phyloP scores from a whole-genome alignment of 2,888 invertebrate genomes.

The Mythimna impura region DNA sequence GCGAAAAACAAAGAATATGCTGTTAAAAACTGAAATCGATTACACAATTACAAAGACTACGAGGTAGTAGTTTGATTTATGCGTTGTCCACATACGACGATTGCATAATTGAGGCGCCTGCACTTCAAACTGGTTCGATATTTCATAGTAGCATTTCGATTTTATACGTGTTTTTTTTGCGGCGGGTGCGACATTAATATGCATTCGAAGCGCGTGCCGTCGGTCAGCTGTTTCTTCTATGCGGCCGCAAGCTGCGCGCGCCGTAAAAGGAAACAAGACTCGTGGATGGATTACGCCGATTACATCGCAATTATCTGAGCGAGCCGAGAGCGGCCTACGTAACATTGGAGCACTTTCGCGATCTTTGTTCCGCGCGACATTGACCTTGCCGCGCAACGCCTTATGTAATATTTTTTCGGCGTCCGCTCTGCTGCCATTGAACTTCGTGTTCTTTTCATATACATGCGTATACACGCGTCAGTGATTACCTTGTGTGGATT shows the following conservation, averaged over 20 bases:
- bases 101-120: slow-evolving; percentile 84
- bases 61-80: slow-evolving; percentile 74
- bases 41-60: slow-evolving; percentile 69
- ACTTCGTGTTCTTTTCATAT: slow-evolving; percentile 73
- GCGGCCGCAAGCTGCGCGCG: slow-evolving; percentile 86
- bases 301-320: slow-evolving; percentile 88
- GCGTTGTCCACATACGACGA: slow-evolving; percentile 72
- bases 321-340: slow-evolving; percentile 77
- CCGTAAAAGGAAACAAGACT: slow-evolving; percentile 88
- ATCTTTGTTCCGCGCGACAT: slow-evolving; percentile 87
- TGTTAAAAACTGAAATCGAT: slow-evolving; percentile 73
- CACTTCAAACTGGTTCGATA: slow-evolving; percentile 81
- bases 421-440: slow-evolving; percentile 81
- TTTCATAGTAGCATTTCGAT: slow-evolving; percentile 84
- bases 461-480: slow-evolving; percentile 76
- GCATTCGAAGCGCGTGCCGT: slow-evolving; percentile 87
- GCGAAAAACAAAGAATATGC: slow-evolving; percentile 61
- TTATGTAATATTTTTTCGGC: slow-evolving; percentile 85
- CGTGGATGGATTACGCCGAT: slow-evolving; percentile 88
- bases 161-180: slow-evolving; percentile 85
- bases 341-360: slow-evolving; percentile 87
- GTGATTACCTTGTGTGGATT: slow-evolving; percentile 69
- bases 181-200: slow-evolving; percentile 86
- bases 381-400: slow-evolving; percentile 80
- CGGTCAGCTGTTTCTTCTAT: slow-evolving; percentile 90